These are phyloP conservation scores for Spisula solida DNA, from an alignment of 2,888 invertebrate genomes.

Conservation along the genomic window DNA sequence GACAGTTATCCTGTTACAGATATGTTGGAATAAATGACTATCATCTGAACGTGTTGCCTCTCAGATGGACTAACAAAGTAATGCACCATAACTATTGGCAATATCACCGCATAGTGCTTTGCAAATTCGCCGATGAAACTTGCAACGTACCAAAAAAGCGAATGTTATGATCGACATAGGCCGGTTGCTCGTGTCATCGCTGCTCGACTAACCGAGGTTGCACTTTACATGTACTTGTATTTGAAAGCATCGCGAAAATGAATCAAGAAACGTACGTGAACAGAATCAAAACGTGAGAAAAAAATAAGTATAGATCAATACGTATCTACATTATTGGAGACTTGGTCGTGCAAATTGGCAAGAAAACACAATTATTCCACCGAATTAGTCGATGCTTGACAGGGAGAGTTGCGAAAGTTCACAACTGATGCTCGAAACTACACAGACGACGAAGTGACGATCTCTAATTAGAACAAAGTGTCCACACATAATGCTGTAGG, in stretches of 20 bases:
- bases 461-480: neutral
- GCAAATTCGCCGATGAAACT: too few species aligned
- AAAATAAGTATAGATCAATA: slow-evolving; percentile 29
- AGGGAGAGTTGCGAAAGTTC: slow-evolving; percentile 14
- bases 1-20: neutral
- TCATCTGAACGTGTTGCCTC: too few species aligned
- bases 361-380: slow-evolving; percentile 48
- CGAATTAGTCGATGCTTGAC: slow-evolving; percentile 24
- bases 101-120: too few species aligned
- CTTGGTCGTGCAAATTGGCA: slow-evolving; percentile 46
- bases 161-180: too few species aligned
- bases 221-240: too few species aligned
- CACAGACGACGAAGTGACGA: neutral
- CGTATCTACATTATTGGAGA: slow-evolving; percentile 24
- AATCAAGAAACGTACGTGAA: neutral
- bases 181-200: too few species aligned
- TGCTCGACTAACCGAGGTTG: too few species aligned
- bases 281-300: neutral
- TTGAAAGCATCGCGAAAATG: too few species aligned
- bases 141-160: too few species aligned
- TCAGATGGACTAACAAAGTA: too few species aligned
- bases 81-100: too few species aligned
- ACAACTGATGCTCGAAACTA: neutral
- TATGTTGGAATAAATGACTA: too few species aligned
- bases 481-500: neutral